Conservation (phyloP, 2,113 vertebrate species). For the Micromys minutus region DNA sequence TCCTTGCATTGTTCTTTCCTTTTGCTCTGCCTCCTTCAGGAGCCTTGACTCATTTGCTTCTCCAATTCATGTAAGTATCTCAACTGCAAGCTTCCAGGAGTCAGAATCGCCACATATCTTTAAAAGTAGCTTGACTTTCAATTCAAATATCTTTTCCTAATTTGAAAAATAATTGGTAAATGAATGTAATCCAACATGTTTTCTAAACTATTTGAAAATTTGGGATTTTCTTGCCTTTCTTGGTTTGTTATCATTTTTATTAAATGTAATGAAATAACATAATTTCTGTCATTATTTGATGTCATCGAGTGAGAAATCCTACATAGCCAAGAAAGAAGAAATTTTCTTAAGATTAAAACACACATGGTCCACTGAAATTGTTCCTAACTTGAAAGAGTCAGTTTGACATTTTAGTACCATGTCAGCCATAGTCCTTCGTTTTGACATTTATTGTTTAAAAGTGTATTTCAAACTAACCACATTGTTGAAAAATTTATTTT, state of each 20-base stretch:
- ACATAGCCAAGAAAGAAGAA: not conserved
- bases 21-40: not conserved
- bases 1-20: not conserved
- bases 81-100: not conserved
- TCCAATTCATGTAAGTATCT: not conserved
- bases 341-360: constrained; percentile 2
- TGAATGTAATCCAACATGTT: constrained; percentile 26
- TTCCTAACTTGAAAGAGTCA: constrained; percentile 57
- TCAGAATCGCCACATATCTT: not conserved
- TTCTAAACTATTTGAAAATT: not conserved
- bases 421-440: constrained; percentile 2
- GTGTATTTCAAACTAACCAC: constrained; percentile 43
- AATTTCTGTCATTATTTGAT: constrained; percentile 18
- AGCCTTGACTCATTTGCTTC: too few relatives aligned
- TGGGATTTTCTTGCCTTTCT: not conserved
- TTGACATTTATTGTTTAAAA: constrained; percentile 47
- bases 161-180: constrained; percentile 41
- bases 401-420: constrained; percentile 31
- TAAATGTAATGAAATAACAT: not conserved
- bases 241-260: not conserved
- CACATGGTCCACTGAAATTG: not conserved
- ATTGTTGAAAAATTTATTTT: constrained; percentile 52
- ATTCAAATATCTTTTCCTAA: not conserved
- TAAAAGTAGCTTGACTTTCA: not conserved
- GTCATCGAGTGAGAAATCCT: not conserved